Evolutionary conservation across 1,140 invertebrate genomes (phyloP).

Genomic region (Periplaneta americana): DNA sequence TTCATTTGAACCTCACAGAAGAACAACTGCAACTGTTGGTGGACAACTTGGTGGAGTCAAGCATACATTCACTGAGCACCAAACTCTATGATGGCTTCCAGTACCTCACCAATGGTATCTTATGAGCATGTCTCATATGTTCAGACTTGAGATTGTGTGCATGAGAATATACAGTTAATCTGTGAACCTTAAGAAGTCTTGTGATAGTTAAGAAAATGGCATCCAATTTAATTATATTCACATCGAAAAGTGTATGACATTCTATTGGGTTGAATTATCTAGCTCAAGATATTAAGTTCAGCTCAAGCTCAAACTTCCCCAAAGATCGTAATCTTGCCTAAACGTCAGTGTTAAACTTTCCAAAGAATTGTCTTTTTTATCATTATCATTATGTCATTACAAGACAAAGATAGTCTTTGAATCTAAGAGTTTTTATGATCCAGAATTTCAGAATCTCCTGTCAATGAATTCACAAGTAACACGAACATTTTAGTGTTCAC

Average conservation of each 20-base stretch:
- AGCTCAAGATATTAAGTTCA: not conserved
- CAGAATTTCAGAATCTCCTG: not conserved
- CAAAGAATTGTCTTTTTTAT: not conserved
- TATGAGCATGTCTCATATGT: slow-evolving; percentile 35
- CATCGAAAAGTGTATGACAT: not conserved
- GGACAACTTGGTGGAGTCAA: slow-evolving; percentile 88
- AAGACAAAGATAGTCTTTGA: too few species aligned
- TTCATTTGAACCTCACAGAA: slow-evolving; percentile 92
- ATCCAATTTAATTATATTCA: not conserved
- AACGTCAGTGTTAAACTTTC: not conserved
- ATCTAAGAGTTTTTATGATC: not conserved
- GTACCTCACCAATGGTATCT: slow-evolving; percentile 98
- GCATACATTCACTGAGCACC: slow-evolving; percentile 93
- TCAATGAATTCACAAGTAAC: not conserved
- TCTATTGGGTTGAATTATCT: not conserved
- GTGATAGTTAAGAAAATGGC: not conserved
- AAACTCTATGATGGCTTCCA: slow-evolving; percentile 99
- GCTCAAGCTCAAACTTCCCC: not conserved
- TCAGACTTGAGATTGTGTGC: not conserved
- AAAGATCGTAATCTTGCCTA: not conserved
- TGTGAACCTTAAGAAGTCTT: not conserved
- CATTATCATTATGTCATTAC: not conserved
- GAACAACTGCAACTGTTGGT: slow-evolving; percentile 90
- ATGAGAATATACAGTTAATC: not conserved
- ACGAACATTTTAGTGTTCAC: not conserved